These are phyloP conservation scores for Branchellion lobata DNA, from an alignment of 2,888 invertebrate species.

Conservation along the genomic window DNA sequence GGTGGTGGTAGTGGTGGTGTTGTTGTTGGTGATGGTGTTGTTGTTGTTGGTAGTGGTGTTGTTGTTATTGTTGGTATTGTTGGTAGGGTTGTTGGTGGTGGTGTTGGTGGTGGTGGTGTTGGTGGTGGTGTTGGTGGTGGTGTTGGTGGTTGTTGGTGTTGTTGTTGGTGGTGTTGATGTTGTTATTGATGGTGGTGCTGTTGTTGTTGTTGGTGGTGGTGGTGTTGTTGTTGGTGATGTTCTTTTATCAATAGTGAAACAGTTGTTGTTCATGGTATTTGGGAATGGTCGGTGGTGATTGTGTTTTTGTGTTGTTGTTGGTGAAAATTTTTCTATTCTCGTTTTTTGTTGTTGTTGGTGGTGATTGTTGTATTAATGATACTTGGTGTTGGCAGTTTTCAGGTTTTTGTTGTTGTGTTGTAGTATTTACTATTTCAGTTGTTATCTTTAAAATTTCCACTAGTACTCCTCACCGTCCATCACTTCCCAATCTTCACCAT, in stretches of 20 bases:
- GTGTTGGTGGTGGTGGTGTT: constrained; percentile 17
- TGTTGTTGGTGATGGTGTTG: not conserved
- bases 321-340: not conserved
- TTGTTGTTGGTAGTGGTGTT: not conserved
- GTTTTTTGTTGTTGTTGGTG: too few relatives aligned
- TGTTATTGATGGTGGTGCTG: constrained; percentile 5
- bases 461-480: too few relatives aligned
- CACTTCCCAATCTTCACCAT: too few relatives aligned
- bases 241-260: not conserved
- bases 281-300: not conserved
- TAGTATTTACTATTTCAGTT: too few relatives aligned
- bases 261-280: not conserved
- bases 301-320: not conserved
- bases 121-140: constrained; percentile 6
- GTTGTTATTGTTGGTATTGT: not conserved
- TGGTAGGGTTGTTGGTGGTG: not conserved
- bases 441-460: too few relatives aligned
- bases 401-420: not conserved
- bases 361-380: not conserved
- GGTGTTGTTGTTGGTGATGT: not conserved
- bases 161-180: not conserved
- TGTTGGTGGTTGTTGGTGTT: constrained; percentile 8
- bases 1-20: not conserved
- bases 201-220: constrained; percentile 1
- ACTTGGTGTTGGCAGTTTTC: not conserved